Conservation (phyloP, 2,888 invertebrate species). For the Orchesellides sinensis region DNA sequence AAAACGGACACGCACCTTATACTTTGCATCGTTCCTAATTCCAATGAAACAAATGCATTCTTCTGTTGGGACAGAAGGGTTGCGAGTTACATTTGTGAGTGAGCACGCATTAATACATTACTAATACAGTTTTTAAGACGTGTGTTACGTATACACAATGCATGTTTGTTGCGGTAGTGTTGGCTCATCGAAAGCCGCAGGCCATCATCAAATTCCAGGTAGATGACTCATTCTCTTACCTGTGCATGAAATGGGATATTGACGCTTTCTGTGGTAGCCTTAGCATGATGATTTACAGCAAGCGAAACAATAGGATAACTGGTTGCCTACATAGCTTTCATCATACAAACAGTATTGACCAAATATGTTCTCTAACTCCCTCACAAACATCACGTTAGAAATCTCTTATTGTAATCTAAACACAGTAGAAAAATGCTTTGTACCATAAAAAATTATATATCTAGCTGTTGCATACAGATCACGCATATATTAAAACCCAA, state of each 20-base stretch:
- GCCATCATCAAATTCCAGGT: constrained; percentile 31
- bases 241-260: neutral
- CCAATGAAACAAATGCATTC: too few species aligned
- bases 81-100: too few species aligned
- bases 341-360: constrained; percentile 12
- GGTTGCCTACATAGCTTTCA: neutral
- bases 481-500: neutral
- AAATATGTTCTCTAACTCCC: neutral
- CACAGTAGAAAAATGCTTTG: too few species aligned
- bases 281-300: neutral
- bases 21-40: too few species aligned
- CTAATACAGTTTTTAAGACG: too few species aligned
- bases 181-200: constrained; percentile 1
- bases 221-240: constrained; percentile 43
- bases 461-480: too few species aligned
- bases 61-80: too few species aligned
- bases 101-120: too few species aligned
- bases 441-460: too few species aligned
- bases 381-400: neutral
- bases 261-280: neutral
- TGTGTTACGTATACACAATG: too few species aligned
- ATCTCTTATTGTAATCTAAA: neutral
- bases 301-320: neutral
- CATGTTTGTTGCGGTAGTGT: too few species aligned
- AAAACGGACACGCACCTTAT: too few species aligned